These are phyloP conservation scores for Oophaga sylvatica DNA, from an alignment of 2,797 vertebrate species.

Conservation along the genomic window DNA sequence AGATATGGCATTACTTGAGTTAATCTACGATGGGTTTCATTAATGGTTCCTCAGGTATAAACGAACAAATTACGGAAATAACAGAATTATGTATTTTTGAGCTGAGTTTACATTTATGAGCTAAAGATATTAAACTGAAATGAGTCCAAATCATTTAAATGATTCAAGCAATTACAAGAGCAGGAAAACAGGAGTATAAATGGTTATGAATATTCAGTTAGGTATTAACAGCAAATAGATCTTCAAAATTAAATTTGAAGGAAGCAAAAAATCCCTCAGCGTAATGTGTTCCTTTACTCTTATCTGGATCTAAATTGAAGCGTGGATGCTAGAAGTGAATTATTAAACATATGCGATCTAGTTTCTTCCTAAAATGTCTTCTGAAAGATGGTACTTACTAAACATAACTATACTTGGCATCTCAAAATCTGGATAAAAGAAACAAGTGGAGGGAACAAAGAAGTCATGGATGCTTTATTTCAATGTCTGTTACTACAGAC, in stretches of 20 bases:
- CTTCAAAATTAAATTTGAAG: constrained; percentile 29
- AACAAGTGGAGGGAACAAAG: no score
- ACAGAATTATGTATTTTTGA: not conserved
- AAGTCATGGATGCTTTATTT: not conserved
- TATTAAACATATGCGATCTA: constrained; percentile 14
- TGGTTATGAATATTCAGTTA: constrained; percentile 51
- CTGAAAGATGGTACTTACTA: not conserved
- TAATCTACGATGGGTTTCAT: not conserved
- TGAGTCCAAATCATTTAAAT: constrained; percentile 57
- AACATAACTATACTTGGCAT: not conserved
- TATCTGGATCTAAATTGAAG: constrained; percentile 8
- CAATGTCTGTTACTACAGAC: not conserved
- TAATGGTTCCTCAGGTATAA: constrained; percentile 1
- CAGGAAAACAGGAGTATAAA: not conserved
- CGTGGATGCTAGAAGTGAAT: constrained; percentile 16
- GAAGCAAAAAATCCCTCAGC: constrained; percentile 13
- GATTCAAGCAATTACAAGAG: constrained; percentile 28
- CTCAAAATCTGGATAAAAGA: not conserved
- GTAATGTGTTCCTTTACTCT: constrained; percentile 33
- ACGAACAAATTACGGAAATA: constrained; percentile 1
- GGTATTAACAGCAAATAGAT: constrained; percentile 30
- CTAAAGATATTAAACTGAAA: constrained; percentile 8
- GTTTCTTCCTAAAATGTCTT: not conserved
- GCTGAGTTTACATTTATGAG: constrained; percentile 3
- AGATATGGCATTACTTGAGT: not conserved